These are phyloP conservation scores for Papilio protenor DNA, from an alignment of 2,888 invertebrate genomes.

Conservation along the genomic window DNA sequence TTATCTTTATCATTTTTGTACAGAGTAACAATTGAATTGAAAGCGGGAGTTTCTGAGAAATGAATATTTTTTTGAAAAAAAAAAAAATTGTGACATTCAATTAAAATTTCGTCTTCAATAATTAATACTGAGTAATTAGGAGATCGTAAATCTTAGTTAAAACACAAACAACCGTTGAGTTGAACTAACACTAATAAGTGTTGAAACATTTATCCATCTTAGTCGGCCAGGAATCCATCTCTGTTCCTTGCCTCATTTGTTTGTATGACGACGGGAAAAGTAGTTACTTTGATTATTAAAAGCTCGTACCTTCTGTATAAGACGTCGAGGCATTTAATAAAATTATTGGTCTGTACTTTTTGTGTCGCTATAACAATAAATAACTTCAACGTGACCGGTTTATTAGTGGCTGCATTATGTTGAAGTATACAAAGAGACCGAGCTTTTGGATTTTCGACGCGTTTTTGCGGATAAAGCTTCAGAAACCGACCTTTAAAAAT, in stretches of 20 bases:
- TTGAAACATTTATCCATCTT: slow-evolving; percentile 44
- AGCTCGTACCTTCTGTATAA: slow-evolving; percentile 47
- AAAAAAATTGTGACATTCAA: neutral
- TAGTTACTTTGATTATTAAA: slow-evolving; percentile 32
- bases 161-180: slow-evolving; percentile 39
- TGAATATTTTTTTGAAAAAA: neutral
- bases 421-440: slow-evolving; percentile 63
- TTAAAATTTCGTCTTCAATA: neutral
- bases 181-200: slow-evolving; percentile 44
- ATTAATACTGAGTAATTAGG: slow-evolving; percentile 34
- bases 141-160: slow-evolving; percentile 41
- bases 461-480: slow-evolving; percentile 60
- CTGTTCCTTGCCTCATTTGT: slow-evolving; percentile 42
- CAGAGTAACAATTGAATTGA: neutral
- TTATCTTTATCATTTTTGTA: neutral
- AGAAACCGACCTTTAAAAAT: slow-evolving; percentile 61
- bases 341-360: slow-evolving; percentile 65
- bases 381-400: slow-evolving; percentile 80
- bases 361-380: slow-evolving; percentile 79
- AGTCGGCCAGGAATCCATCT: slow-evolving; percentile 42
- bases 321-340: slow-evolving; percentile 64
- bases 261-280: slow-evolving; percentile 36
- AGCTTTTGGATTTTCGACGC: slow-evolving; percentile 64
- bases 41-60: neutral
- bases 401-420: slow-evolving; percentile 78